Percentiles rank a stretch among this genome's conserved stretches.
phyloP scores from a whole-genome alignment of 2,797 vertebrate genomes.

The Micrastur ruficollis region DNA sequence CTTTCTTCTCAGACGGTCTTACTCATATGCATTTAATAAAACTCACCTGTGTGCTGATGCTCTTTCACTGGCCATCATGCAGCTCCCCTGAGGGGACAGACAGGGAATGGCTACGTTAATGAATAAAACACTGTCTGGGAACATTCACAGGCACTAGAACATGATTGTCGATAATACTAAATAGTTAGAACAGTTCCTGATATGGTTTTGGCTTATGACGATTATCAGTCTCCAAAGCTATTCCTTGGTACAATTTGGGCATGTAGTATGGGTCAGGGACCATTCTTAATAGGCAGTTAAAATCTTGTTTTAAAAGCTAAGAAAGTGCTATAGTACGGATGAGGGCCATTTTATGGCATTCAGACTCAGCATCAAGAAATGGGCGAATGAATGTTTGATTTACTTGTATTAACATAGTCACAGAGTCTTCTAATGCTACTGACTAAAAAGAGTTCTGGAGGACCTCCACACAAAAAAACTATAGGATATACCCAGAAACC shows the following conservation, averaged over 20 bases:
- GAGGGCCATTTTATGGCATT: neutral
- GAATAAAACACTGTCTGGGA: neutral
- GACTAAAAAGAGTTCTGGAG: neutral
- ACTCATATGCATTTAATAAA: neutral
- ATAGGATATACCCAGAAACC: neutral
- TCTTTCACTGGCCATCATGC: neutral
- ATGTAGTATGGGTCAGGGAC: neutral
- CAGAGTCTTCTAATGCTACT: neutral
- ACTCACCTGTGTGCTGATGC: neutral
- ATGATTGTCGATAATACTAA: neutral
- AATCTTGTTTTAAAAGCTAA: neutral
- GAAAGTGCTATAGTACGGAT: neutral
- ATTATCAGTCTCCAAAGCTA: neutral
- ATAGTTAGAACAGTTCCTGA: neutral
- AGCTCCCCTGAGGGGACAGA: neutral
- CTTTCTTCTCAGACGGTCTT: neutral
- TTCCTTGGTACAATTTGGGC: neutral
- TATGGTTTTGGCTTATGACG: neutral
- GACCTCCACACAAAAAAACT: neutral
- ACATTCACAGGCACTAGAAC: accelerated
- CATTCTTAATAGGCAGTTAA: neutral
- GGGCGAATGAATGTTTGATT: neutral
- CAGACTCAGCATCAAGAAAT: neutral
- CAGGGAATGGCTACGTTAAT: neutral
- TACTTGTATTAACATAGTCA: neutral